Evolutionary conservation across 2,113 vertebrate genomes (phyloP).

Genomic region (Aplodontia rufa): DNA sequence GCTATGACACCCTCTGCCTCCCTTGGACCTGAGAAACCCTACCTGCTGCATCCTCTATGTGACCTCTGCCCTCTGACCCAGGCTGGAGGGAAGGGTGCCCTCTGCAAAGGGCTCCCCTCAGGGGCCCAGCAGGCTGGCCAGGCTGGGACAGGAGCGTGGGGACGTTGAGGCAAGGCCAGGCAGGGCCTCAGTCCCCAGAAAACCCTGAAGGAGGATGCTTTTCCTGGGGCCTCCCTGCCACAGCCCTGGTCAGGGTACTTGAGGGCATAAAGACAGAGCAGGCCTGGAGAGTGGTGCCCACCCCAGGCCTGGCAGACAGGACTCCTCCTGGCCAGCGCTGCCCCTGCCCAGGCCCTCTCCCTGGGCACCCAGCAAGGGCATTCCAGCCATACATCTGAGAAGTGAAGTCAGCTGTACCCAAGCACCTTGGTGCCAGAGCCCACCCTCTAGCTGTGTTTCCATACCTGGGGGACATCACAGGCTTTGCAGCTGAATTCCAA

Average conservation of each 20-base stretch:
- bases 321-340: too few relatives aligned
- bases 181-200: neutral
- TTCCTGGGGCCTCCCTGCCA: neutral
- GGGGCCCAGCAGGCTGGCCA: neutral
- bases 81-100: neutral
- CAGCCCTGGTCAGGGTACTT: neutral
- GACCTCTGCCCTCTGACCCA: neutral
- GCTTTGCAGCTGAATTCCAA: neutral
- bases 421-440: neutral
- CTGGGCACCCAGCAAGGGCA: too few relatives aligned
- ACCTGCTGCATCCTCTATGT: neutral
- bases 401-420: neutral
- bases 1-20: neutral
- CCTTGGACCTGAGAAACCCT: neutral
- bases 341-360: too few relatives aligned
- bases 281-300: neutral
- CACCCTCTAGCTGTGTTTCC: neutral
- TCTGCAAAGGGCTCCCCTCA: neutral
- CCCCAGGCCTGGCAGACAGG: too few relatives aligned
- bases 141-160: neutral
- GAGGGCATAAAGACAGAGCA: fast-evolving
- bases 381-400: neutral
- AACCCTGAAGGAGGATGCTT: neutral
- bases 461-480: fast-evolving
- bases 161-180: neutral